Evolutionary conservation across 2,797 vertebrate species (phyloP), one percentile per base, ranked within the genome.

Genomic region (Microchirus variegatus): DNA sequence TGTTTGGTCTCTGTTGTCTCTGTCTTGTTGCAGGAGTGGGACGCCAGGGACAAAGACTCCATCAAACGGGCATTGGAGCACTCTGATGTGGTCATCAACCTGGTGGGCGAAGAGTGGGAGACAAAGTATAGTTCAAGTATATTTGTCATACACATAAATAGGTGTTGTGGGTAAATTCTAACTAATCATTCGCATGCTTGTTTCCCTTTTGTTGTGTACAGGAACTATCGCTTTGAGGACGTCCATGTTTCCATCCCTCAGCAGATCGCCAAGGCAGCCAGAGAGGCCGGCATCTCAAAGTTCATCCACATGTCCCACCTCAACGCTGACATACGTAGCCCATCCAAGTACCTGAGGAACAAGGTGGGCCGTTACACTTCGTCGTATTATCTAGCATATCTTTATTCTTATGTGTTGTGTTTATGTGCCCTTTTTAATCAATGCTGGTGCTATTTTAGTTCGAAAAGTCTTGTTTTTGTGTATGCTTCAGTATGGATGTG

Each of bases 61-160:
- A 97, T 94, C 75, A 90, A 81, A 76, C 94, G 70, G 75, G 96
- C 95, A 0, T 61, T 99, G 56, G 90, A 96, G 56, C 83, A 96
- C 86, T 99, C 96, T 51, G 93, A 95, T 5, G 95, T 99, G 45
- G 97, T 99, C 83, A 95, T 99, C 87, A 99, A 99, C 63, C 93
- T 99, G 40, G 85, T 99, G 67, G 97, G 97, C 67, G 90, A 87
- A 81, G 97, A 99, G 49, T 99, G 95, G 95, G 97, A 99, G 90
- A 99, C 96, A 1, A 95, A 81, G 97, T 99, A 5, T 26, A 3
- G 26, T 26, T 5, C 26, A n/a, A n/a, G 3, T 26, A 26, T 26
- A 26, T 26, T 26, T 26, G 5, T 26, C n/a, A n/a, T n/a, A n/a
- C n/a, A n/a, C n/a, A n/a, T n/a, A n/a, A n/a, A n/a, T n/a, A n/a